Conservation (phyloP, 2,888 invertebrate species). For the Synergus laeviventris region DNA sequence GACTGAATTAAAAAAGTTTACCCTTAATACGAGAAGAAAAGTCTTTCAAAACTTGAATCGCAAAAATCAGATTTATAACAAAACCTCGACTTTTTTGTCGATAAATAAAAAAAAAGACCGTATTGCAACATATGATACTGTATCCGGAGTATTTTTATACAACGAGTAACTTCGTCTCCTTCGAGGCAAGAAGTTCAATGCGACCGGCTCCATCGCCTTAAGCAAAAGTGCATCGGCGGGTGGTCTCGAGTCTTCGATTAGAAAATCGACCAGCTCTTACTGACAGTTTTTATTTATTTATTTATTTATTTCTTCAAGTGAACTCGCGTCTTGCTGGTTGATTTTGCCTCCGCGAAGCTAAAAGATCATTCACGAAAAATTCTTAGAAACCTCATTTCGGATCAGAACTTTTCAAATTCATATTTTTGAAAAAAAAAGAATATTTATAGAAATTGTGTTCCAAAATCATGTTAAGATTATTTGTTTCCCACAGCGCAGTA, state of each 20-base stretch:
- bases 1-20: background rate
- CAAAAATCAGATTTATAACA: constrained; percentile 9
- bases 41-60: constrained; percentile 2
- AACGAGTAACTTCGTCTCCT: constrained; percentile 49
- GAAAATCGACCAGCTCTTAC: constrained; percentile 51
- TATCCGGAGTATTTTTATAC: constrained; percentile 30
- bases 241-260: constrained; percentile 51
- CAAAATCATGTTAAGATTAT: background rate
- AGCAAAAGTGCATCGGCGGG: constrained; percentile 52
- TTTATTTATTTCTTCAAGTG: constrained; percentile 7
- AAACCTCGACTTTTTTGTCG: constrained; percentile 1
- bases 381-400: background rate
- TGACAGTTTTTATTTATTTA: constrained; percentile 49
- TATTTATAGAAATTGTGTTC: background rate
- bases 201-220: constrained; percentile 49
- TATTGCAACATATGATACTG: constrained; percentile 25
- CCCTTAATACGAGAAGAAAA: background rate
- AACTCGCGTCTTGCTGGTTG: background rate
- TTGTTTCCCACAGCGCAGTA: background rate
- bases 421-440: background rate
- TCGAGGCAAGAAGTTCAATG: constrained; percentile 54
- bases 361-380: background rate
- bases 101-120: constrained; percentile 13
- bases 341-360: background rate
- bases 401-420: background rate